These are phyloP conservation scores for Bucco capensis DNA, from an alignment of 2,113 vertebrate species.

Conservation along the genomic window DNA sequence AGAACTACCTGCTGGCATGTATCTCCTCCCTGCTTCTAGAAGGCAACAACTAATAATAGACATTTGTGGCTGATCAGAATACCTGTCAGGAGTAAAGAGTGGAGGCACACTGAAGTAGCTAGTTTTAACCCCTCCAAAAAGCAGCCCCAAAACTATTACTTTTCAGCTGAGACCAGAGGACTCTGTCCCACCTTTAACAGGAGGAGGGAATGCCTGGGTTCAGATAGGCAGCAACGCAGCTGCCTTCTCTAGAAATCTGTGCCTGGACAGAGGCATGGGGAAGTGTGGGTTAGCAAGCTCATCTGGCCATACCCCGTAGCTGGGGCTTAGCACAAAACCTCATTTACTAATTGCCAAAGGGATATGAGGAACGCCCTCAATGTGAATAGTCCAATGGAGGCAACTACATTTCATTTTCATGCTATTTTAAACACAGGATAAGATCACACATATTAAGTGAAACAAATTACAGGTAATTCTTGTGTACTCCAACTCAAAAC, in stretches of 20 bases:
- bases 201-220: background rate
- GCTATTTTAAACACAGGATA: background rate
- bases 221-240: background rate
- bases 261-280: background rate
- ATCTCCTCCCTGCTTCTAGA: background rate
- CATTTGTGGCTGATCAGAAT: background rate
- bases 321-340: background rate
- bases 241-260: background rate
- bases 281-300: background rate
- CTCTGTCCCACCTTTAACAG: background rate
- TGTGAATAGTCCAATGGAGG: background rate
- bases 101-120: background rate
- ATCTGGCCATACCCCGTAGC: fast-evolving
- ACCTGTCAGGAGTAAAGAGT: background rate
- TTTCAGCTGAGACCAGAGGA: background rate
- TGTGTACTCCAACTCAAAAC: background rate
- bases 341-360: background rate
- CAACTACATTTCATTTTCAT: background rate
- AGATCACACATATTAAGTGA: background rate
- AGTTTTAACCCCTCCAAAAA: background rate
- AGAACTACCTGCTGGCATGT: background rate
- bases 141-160: background rate
- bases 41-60: background rate
- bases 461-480: background rate
- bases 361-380: background rate